Evolutionary conservation across 2,888 invertebrate genomes (phyloP), one percentile per base, ranked within the genome.

Genomic region (Julus scanicus): DNA sequence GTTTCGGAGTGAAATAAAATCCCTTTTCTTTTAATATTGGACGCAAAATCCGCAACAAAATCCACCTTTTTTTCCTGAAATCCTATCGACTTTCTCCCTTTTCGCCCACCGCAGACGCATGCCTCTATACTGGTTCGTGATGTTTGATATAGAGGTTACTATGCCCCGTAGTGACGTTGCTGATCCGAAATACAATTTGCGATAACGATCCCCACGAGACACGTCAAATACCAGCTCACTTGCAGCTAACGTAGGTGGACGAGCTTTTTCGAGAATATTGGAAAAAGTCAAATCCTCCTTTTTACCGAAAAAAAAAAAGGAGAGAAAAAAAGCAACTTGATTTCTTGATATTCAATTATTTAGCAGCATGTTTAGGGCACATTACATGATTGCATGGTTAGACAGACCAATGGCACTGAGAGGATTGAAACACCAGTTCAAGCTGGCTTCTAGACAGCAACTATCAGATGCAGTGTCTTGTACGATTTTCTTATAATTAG

Each of bases 1-100:
- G 57, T 63, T 63, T 63, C n/a, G 57, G 57, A 63, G 57, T 63
- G 57, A 63, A 63, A 63, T 63, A 63, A 63, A 63, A 63, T 63
- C 57, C 57, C 57, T 63, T 63, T 63, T 63, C 57, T 63, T 63
- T 63, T 63, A 63, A 63, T 63, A 63, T 63, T 63, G 57, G 57
- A 63, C 57, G 57, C 57, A 63, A 63, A 63, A 63, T 63, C 57
- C 57, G 57, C 57, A 63, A 63, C 57, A 63, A 63, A 63, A 63
- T 63, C 57, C 57, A 63, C 57, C 57, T n/a, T 63, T 63, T 63
- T 63, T 63, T n/a, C n/a, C n/a, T n/a, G n/a, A 63, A 63, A 63
- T 63, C 57, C 57, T 63, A 63, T 63, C 57, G 57, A 63, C 57
- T 63, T 63, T 63, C 57, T 63, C 57, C 17, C 57, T 63, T 15